Conservation (phyloP, 2,797 vertebrate genomes). For the Pangasius mekongensis region DNA sequence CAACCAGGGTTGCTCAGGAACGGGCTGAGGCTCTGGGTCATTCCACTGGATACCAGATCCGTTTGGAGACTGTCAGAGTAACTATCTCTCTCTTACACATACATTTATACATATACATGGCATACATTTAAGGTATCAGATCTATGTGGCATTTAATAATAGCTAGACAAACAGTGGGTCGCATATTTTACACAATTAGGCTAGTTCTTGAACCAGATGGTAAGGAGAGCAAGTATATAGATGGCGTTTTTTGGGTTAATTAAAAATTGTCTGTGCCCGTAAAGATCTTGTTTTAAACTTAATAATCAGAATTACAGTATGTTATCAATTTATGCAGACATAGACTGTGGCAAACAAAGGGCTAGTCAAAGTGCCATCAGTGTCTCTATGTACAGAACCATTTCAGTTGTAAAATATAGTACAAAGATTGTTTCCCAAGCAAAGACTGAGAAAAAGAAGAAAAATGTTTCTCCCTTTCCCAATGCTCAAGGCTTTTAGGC, state of each 20-base stretch:
- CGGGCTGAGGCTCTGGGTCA: conserved; percentile 87
- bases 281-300: neutral
- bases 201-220: neutral
- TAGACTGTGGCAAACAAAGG: neutral
- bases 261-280: neutral
- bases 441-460: neutral
- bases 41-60: conserved; percentile 96
- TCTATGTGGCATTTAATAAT: neutral
- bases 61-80: conserved; percentile 93
- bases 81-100: neutral
- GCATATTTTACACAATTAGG: neutral
- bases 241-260: neutral
- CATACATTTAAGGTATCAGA: neutral
- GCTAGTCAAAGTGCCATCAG: neutral
- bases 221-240: neutral
- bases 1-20: conserved; percentile 92
- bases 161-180: neutral
- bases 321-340: neutral
- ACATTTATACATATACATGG: neutral
- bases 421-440: neutral
- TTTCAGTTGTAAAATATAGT: neutral
- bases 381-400: neutral
- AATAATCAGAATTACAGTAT: neutral
- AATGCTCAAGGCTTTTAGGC: neutral
- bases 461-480: neutral